Conservation (phyloP, 2,888 invertebrate genomes). For the Apeira syringaria region DNA sequence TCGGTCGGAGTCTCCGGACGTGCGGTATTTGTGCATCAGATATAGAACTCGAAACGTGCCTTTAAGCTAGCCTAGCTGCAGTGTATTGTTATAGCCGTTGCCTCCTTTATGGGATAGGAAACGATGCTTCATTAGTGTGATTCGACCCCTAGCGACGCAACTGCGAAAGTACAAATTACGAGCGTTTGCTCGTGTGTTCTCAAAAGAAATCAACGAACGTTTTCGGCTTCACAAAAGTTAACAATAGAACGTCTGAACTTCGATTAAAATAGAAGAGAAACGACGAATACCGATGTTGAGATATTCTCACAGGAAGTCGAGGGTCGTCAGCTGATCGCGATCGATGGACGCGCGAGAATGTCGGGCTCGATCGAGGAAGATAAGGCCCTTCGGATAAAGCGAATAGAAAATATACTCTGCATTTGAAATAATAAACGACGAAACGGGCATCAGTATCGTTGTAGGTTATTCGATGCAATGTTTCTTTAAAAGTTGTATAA, state of each 20-base stretch:
- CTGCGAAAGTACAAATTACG: not conserved
- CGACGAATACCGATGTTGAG: conserved; percentile 33
- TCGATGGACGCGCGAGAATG: conserved; percentile 68
- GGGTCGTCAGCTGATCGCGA: conserved; percentile 57
- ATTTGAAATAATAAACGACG: conserved; percentile 19
- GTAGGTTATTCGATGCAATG: conserved; percentile 11
- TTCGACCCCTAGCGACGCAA: not conserved
- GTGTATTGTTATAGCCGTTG: not conserved
- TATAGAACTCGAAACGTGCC: conserved; percentile 5
- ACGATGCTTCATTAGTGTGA: not conserved
- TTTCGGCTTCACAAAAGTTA: conserved; percentile 1
- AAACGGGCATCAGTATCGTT: conserved; percentile 21
- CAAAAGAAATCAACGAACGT: not conserved
- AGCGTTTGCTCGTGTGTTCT: not conserved
- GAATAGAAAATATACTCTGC: conserved; percentile 33
- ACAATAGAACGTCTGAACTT: conserved; percentile 6
- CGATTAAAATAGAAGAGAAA: conserved; percentile 12
- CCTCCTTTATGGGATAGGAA: not conserved
- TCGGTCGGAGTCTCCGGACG: conserved; percentile 8
- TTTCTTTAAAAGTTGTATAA: conserved; percentile 21
- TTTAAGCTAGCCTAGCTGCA: not conserved
- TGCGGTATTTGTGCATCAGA: conserved; percentile 2
- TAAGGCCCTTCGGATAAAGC: conserved; percentile 39
- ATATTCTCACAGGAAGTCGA: conserved; percentile 56
- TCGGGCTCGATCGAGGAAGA: conserved; percentile 62